These are phyloP conservation scores for Melikaiella ostensackeni DNA, from an alignment of 2,888 invertebrate genomes.

Conservation along the genomic window DNA sequence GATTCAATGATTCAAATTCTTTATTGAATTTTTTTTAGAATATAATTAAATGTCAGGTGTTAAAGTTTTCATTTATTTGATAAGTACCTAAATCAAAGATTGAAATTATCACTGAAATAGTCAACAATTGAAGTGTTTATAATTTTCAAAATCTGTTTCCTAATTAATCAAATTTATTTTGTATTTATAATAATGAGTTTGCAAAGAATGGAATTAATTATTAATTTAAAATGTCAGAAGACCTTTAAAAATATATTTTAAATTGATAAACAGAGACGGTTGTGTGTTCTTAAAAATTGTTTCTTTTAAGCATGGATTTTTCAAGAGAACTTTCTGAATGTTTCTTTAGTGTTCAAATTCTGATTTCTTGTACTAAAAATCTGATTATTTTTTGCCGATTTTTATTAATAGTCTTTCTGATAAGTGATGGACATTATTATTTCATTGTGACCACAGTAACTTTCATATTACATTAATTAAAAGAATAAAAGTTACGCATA, in stretches of 20 bases:
- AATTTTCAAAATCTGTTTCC: neutral
- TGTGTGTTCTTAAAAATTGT: slow-evolving; percentile 10
- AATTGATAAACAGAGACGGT: neutral
- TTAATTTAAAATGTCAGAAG: neutral
- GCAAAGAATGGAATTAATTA: neutral
- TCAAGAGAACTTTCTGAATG: neutral
- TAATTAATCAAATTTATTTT: neutral
- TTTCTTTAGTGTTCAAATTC: neutral
- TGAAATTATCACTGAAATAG: neutral
- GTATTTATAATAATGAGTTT: neutral
- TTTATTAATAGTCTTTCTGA: neutral
- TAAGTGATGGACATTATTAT: neutral
- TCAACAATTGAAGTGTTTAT: neutral
- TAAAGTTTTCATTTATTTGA: neutral
- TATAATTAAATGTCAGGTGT: neutral
- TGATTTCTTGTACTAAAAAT: neutral
- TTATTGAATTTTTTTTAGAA: no score
- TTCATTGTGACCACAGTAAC: neutral
- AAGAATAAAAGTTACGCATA: neutral
- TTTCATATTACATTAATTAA: neutral
- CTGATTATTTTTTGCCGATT: neutral
- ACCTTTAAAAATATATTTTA: no score
- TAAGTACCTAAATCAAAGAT: neutral
- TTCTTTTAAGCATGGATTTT: slow-evolving; percentile 35
- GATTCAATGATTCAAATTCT: neutral